These are phyloP conservation scores for Coleophora deauratella DNA, from an alignment of 2,888 invertebrate genomes.

Conservation along the genomic window DNA sequence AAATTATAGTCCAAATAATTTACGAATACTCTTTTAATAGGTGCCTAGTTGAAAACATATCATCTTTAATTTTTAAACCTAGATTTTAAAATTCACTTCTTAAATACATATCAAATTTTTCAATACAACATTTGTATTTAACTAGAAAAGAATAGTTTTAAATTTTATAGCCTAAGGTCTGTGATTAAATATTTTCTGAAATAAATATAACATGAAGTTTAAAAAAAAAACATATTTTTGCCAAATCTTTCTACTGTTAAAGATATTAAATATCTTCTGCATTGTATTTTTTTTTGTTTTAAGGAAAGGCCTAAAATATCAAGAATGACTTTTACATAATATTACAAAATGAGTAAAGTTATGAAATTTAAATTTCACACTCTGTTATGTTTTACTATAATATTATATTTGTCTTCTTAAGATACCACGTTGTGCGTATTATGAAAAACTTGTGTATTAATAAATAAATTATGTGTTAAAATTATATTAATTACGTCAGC, in stretches of 20 bases:
- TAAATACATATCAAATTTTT: conserved; percentile 26
- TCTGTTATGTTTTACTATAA: too few species aligned
- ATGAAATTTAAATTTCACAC: conserved; percentile 5
- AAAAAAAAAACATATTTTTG: conserved; percentile 44
- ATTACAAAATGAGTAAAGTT: too few species aligned
- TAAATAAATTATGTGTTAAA: conserved; percentile 49
- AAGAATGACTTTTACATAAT: neutral
- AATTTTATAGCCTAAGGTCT: conserved; percentile 39
- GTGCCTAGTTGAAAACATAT: conserved; percentile 60
- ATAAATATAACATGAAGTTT: conserved; percentile 24
- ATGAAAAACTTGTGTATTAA: conserved; percentile 43
- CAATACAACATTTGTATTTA: conserved; percentile 22
- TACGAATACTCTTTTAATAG: conserved; percentile 35
- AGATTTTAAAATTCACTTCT: conserved; percentile 19
- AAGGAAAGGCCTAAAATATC: conserved; percentile 9
- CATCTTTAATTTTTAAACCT: conserved; percentile 28
- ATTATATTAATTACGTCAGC: conserved; percentile 66
- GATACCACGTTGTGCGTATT: conserved; percentile 37
- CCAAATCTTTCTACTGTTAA: conserved; percentile 41
- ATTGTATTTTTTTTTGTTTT: conserved; percentile 15
- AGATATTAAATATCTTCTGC: conserved; percentile 59
- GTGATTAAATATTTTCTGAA: conserved; percentile 57
- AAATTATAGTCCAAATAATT: conserved; percentile 10
- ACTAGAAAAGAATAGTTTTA: conserved; percentile 15
- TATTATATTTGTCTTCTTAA: conserved; percentile 9